Conservation (phyloP, 2,113 vertebrate genomes). For the Heloderma charlesbogerti region DNA sequence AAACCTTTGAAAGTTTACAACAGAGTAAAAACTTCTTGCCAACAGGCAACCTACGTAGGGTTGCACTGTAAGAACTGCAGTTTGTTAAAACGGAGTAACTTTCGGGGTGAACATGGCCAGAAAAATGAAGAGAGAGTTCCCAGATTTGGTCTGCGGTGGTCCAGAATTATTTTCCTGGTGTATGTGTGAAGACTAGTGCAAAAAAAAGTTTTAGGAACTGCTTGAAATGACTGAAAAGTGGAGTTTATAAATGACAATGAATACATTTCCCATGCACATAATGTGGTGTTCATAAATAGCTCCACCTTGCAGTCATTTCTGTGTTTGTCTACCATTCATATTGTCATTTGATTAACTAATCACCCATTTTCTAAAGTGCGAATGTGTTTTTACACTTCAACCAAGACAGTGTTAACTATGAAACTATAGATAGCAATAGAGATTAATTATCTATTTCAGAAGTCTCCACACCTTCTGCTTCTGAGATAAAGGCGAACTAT, state of each 20-base stretch:
- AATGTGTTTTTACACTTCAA: slow-evolving; percentile 84
- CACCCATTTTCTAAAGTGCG: slow-evolving; percentile 80
- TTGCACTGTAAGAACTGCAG: neutral
- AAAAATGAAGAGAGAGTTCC: neutral
- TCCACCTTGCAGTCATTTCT: slow-evolving; percentile 75
- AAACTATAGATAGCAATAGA: slow-evolving; percentile 86
- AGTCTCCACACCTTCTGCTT: slow-evolving; percentile 78
- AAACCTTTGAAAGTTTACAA: too few species aligned
- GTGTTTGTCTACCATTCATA: slow-evolving; percentile 78
- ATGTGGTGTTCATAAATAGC: slow-evolving; percentile 64
- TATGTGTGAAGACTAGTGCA: neutral
- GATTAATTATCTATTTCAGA: slow-evolving; percentile 84
- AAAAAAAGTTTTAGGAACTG: slow-evolving; percentile 61
- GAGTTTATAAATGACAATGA: slow-evolving; percentile 41
- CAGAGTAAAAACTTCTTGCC: too few species aligned
- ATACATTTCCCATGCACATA: slow-evolving; percentile 55
- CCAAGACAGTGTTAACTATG: slow-evolving; percentile 84
- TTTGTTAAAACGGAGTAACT: neutral
- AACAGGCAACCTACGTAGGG: neutral
- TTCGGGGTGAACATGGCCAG: neutral
- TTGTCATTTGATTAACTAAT: slow-evolving; percentile 86
- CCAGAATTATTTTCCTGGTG: neutral
- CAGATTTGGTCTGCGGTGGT: too few species aligned
- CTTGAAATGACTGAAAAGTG: slow-evolving; percentile 47
- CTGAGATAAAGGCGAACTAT: slow-evolving; percentile 76